Evolutionary conservation across 2,888 invertebrate genomes (phyloP).

Genomic region (Scelioninae gen. 1): DNA sequence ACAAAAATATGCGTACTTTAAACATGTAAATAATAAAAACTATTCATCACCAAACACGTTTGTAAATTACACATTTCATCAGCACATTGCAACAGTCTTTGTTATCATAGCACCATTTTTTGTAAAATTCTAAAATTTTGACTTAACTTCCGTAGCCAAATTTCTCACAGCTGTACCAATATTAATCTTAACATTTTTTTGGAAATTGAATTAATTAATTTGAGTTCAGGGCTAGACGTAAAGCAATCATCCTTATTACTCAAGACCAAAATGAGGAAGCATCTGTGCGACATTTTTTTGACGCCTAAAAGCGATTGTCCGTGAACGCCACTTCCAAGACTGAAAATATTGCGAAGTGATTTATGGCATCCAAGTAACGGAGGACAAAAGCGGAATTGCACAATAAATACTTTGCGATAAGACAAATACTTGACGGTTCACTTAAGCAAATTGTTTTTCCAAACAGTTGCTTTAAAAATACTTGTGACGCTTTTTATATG

Average conservation of each 20-base stretch:
- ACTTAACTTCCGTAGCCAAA: background rate
- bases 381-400: slow-evolving; percentile 2
- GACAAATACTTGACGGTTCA: slow-evolving; percentile 11
- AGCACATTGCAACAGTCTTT: background rate
- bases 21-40: background rate
- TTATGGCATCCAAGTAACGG: background rate
- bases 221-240: background rate
- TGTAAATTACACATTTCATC: background rate
- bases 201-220: background rate
- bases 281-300: slow-evolving; percentile 3
- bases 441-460: slow-evolving; percentile 4
- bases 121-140: background rate
- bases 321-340: background rate
- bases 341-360: background rate
- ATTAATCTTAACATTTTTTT: background rate
- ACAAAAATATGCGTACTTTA: no score
- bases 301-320: background rate
- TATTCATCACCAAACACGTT: background rate
- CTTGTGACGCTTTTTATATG: background rate
- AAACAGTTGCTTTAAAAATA: background rate
- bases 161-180: slow-evolving; percentile 1
- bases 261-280: background rate
- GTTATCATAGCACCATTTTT: background rate
- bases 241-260: background rate
- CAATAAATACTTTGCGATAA: slow-evolving; percentile 13